Conservation (phyloP, 2,113 vertebrate genomes). For the Corythornis cristatus region DNA sequence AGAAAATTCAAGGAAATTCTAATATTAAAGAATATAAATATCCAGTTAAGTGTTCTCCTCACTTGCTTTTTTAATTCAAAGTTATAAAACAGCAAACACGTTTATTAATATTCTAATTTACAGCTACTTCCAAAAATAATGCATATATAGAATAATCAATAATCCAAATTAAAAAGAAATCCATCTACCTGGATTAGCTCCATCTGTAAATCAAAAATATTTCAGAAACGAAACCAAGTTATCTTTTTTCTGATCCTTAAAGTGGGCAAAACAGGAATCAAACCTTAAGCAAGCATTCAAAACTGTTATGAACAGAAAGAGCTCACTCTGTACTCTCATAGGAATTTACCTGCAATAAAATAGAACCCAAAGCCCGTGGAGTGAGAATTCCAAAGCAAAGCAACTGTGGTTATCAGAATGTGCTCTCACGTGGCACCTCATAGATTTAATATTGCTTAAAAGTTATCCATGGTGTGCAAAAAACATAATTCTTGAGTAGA, state of each 20-base stretch:
- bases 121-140: not conserved
- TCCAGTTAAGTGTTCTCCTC: not conserved
- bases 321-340: not conserved
- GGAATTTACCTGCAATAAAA: not conserved
- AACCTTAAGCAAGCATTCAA: not conserved
- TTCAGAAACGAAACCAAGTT: not conserved
- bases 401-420: not conserved
- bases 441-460: not conserved
- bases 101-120: not conserved
- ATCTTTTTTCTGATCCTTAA: not conserved
- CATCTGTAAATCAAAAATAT: not conserved
- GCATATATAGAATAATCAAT: not conserved
- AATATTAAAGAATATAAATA: not conserved
- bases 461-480: not conserved
- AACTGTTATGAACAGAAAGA: not conserved
- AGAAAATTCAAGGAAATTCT: not conserved
- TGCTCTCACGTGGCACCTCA: not conserved
- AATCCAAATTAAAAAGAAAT: not conserved
- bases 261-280: not conserved
- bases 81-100: not conserved
- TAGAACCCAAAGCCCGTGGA: not conserved
- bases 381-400: not conserved
- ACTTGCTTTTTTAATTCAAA: not conserved
- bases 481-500: not conserved
- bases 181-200: not conserved